Conservation (phyloP, 2,888 invertebrate genomes). For the Drosophila paramelanica region DNA sequence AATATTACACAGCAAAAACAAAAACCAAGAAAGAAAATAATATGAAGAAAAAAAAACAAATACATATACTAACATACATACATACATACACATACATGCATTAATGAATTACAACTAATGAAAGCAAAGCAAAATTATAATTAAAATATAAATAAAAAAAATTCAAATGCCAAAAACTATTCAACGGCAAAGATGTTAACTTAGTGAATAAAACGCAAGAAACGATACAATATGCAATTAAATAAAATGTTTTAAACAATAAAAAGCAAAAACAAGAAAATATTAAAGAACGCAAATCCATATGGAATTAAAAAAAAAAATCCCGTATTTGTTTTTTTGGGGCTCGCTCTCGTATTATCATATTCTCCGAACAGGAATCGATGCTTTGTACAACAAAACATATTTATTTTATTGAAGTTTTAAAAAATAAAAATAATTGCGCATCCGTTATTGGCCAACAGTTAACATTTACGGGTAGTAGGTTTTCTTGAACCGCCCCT, state of each 20-base stretch:
- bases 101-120: constrained; percentile 42
- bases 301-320: constrained; percentile 52
- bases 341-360: not conserved
- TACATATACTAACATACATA: constrained; percentile 41
- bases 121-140: constrained; percentile 32
- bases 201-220: constrained; percentile 62
- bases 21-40: constrained; percentile 14
- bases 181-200: constrained; percentile 70
- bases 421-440: constrained; percentile 11
- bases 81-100: constrained; percentile 38
- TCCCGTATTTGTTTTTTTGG: constrained; percentile 11
- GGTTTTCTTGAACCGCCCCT: constrained; percentile 87
- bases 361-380: not conserved
- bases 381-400: constrained; percentile 32
- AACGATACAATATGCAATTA: constrained; percentile 64
- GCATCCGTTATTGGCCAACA: constrained; percentile 4
- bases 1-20: constrained; percentile 8
- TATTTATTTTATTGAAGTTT: constrained; percentile 32
- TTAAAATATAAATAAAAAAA: constrained; percentile 38
- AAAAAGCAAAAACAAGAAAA: constrained; percentile 42
- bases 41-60: constrained; percentile 16
- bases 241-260: constrained; percentile 70
- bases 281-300: constrained; percentile 57
- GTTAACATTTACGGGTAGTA: constrained; percentile 87
- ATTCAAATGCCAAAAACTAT: constrained; percentile 59